phyloP scores from a whole-genome alignment of 1,140 invertebrate genomes.

The Drosophila guanche region DNA sequence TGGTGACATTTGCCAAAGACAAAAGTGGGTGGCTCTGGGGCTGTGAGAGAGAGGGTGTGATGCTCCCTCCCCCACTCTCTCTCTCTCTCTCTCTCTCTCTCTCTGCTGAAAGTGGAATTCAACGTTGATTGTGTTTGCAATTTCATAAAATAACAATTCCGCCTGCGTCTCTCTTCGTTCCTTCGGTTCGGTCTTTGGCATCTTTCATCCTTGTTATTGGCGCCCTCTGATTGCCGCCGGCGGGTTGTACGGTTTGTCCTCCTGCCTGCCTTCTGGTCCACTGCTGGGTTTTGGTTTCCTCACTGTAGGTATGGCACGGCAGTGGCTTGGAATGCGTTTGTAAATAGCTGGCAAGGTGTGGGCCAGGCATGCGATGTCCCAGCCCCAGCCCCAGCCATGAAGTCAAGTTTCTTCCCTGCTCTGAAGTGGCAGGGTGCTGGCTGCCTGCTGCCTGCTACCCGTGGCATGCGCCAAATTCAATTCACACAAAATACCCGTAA shows the following conservation, averaged over 20 bases:
- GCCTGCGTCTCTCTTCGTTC: constrained; percentile 5
- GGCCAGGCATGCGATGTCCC: constrained; percentile 43
- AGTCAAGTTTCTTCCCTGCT: constrained; percentile 3
- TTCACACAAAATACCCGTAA: constrained; percentile 81
- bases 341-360: constrained; percentile 78
- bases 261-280: constrained; percentile 10
- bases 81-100: too few species aligned
- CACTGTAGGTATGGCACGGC: constrained; percentile 14
- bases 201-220: constrained; percentile 62
- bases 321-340: constrained; percentile 75
- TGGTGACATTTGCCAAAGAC: constrained; percentile 56
- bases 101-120: constrained; percentile 39
- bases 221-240: constrained; percentile 68
- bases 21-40: constrained; percentile 41
- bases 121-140: constrained; percentile 79
- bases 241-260: constrained; percentile 56
- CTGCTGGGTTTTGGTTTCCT: constrained; percentile 1
- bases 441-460: not conserved
- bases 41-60: too few species aligned
- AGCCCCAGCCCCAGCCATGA: not conserved
- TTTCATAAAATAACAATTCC: constrained; percentile 81
- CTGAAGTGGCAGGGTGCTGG: too few species aligned
- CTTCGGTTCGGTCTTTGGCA: constrained; percentile 28
- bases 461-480: constrained; percentile 72
- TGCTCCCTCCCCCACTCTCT: too few species aligned